Conservation (phyloP, 92 coral and sea anemone genomes). For the Palythoa caribaeorum region DNA sequence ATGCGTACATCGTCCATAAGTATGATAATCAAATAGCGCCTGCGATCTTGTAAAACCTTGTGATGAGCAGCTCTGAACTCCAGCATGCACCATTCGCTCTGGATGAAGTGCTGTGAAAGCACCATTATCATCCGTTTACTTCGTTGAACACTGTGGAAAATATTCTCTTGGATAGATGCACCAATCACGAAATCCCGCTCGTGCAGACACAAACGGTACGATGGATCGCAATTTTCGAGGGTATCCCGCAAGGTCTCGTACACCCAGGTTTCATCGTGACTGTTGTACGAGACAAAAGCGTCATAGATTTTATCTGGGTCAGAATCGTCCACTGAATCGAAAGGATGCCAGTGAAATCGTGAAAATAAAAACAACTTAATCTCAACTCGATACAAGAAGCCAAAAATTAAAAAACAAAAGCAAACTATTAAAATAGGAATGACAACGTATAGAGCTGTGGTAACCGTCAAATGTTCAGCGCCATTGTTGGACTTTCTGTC, state of each 20-base stretch:
- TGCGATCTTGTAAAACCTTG: conserved; percentile 74
- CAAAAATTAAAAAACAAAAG: conserved; percentile 21
- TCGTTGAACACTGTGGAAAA: conserved; percentile 74
- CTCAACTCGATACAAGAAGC: conserved; percentile 68
- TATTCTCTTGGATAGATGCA: conserved; percentile 75
- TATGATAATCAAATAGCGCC: conserved; percentile 75
- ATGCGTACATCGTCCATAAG: conserved; percentile 81
- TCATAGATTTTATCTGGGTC: conserved; percentile 82
- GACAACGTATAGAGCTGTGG: background rate
- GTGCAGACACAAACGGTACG: conserved; percentile 81
- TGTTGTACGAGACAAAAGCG: conserved; percentile 86
- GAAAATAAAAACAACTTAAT: conserved; percentile 75
- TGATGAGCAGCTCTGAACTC: conserved; percentile 93
- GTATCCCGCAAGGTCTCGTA: conserved; percentile 53
- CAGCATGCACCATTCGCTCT: conserved; percentile 89
- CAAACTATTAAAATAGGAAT: background rate
- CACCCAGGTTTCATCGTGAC: conserved; percentile 75
- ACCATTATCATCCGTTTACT: conserved; percentile 86
- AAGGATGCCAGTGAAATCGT: conserved; percentile 87
- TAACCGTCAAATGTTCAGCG: background rate
- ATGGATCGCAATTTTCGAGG: conserved; percentile 74
- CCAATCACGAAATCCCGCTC: conserved; percentile 86
- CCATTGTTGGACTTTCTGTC: background rate
- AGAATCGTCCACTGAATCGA: conserved; percentile 79
- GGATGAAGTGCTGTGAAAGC: conserved; percentile 73